Evolutionary conservation across 2,888 invertebrate species (phyloP).

Genomic region (Criorhina ranunculi): DNA sequence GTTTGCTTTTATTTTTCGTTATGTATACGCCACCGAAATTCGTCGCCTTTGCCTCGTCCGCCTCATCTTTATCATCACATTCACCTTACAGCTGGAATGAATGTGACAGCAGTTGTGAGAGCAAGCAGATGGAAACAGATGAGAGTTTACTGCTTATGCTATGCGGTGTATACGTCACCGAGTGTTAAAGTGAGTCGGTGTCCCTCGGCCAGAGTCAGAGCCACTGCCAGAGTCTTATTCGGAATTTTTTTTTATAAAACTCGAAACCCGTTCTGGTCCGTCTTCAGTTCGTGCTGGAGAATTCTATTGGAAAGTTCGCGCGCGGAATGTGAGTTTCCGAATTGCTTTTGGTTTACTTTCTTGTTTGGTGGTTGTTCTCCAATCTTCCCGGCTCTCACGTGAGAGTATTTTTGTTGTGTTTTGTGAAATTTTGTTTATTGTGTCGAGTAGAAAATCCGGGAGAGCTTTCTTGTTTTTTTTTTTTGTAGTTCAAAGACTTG

Average conservation of each 20-base stretch:
- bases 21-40: constrained; percentile 71
- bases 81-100: constrained; percentile 56
- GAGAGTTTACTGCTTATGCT: constrained; percentile 39
- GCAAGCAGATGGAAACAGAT: constrained; percentile 62
- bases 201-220: constrained; percentile 33
- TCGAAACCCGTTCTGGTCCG: constrained; percentile 69
- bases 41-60: constrained; percentile 14
- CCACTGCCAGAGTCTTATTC: constrained; percentile 28
- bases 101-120: constrained; percentile 47
- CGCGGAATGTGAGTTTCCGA: constrained; percentile 43
- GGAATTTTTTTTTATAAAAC: constrained; percentile 42
- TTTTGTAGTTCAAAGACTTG: not conserved
- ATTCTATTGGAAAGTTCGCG: constrained; percentile 75
- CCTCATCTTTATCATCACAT: constrained; percentile 44
- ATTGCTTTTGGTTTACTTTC: constrained; percentile 11
- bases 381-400: constrained; percentile 17
- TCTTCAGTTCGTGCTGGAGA: constrained; percentile 73
- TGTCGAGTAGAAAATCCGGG: constrained; percentile 1
- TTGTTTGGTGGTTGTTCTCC: constrained; percentile 10
- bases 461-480: not conserved
- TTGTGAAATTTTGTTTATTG: constrained; percentile 16
- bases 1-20: constrained; percentile 34
- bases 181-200: constrained; percentile 48
- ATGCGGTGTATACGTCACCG: constrained; percentile 29
- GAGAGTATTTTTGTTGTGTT: constrained; percentile 39